phyloP scores from a whole-genome alignment of 2,888 invertebrate genomes.

The Acanthosoma haemorrhoidale region DNA sequence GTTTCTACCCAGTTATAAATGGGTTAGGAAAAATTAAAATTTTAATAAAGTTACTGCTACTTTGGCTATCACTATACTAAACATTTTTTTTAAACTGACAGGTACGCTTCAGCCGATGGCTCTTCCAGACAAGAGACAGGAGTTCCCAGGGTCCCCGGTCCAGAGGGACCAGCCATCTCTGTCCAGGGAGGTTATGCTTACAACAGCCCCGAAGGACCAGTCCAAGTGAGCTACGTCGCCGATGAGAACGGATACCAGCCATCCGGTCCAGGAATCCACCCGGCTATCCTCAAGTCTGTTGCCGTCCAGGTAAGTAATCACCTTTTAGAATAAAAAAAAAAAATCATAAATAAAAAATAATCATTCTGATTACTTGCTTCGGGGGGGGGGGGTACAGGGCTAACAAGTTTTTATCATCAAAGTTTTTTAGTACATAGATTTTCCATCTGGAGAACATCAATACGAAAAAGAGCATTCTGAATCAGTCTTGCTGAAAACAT shows the following conservation, averaged over 20 bases:
- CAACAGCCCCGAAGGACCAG: slow-evolving; percentile 53
- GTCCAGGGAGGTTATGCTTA: slow-evolving; percentile 56
- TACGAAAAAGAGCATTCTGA: too few species aligned
- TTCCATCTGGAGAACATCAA: too few species aligned
- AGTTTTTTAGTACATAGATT: too few species aligned
- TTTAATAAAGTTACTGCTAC: too few species aligned
- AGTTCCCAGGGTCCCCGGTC: slow-evolving; percentile 41
- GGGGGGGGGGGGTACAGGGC: too few species aligned
- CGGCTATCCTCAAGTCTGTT: slow-evolving; percentile 43
- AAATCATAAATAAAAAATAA: too few species aligned
- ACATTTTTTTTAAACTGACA: too few species aligned
- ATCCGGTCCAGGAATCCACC: slow-evolving; percentile 42
- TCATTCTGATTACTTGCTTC: not conserved
- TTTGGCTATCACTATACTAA: too few species aligned
- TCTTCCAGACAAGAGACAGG: slow-evolving; percentile 42
- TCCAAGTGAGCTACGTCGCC: slow-evolving; percentile 42
- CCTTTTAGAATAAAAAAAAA: not conserved
- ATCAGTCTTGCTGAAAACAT: too few species aligned
- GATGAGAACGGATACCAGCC: slow-evolving; percentile 44
- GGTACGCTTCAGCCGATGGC: slow-evolving; percentile 45
- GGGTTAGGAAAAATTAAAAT: too few species aligned
- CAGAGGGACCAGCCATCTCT: slow-evolving; percentile 42
- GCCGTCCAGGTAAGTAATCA: slow-evolving; percentile 41
- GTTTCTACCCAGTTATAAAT: too few species aligned
- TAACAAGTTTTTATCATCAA: too few species aligned